Base-by-base conservation (phyloP, 2,113 vertebrate genomes). In the Pteronura brasiliensis region DNA sequence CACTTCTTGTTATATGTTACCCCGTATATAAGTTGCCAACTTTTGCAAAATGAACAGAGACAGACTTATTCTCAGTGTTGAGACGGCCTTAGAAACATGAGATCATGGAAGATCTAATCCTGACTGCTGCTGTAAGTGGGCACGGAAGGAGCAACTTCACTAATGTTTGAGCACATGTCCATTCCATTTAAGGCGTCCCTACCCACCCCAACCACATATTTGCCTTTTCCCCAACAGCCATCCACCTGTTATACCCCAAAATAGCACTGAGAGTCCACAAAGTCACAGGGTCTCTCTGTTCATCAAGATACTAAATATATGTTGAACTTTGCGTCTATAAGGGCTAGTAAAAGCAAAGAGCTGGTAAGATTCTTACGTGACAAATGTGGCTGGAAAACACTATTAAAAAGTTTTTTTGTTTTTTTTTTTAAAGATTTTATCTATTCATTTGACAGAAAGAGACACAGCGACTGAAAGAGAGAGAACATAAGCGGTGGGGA, bases 221-320 rank as follows among this genome's bases (percentile, higher is more conserved):
- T 6, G 79, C 77, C 67, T 92, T 79, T 88, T 47, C 27, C 47
- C 76, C 77, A 49, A 39, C 44, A 13, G 47, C 52, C 71, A 82
- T 65, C 76, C 94, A 95, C 93, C 95, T 97, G 93, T 93, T 59
- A 74, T 6, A 44, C n/a, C 69, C 95, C 42, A 87, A 93, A 97
- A 96, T 96, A 97, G 93, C 82, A 93, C 67, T 6, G 2, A 17
- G 2, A 82, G 29, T 20, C 90, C 55, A 47, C 29, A 47, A 57
- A 81, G 31, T 95, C 49, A 82, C 69, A 94, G 8, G 6, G 47
- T 77, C 82, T 76, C 52, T 98, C 90, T n/a, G 52, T 77, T 85
- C 52, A 81, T 91, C n/a, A 71, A 82, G 93, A 88, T 59, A 85
- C 4, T 57, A 94, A 83, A 94, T 65, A 61, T 72, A 85, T 49